Evolutionary conservation across 2,888 invertebrate genomes (phyloP).

Genomic region (Hypercompe scribonia): DNA sequence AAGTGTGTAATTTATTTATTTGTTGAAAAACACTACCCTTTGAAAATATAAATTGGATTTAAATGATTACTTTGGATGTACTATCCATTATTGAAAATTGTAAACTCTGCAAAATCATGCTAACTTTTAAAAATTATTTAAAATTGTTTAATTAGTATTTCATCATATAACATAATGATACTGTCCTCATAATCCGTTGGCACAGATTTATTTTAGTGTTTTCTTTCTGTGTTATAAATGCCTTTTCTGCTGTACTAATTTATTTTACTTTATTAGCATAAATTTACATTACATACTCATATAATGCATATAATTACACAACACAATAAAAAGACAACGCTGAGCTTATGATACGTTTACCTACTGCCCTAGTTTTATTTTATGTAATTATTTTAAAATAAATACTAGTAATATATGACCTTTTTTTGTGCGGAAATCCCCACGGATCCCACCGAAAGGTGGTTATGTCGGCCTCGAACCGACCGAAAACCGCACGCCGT

Average conservation of each 20-base stretch:
- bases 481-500: too few species aligned
- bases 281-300: background rate
- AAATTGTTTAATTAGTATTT: background rate
- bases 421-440: too few species aligned
- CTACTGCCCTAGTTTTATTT: background rate
- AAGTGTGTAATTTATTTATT: too few species aligned
- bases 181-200: background rate
- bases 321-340: background rate
- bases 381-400: background rate
- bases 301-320: background rate
- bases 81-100: background rate
- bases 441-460: too few species aligned
- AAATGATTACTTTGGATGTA: too few species aligned
- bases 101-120: background rate
- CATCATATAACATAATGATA: background rate
- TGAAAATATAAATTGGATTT: too few species aligned
- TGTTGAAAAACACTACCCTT: too few species aligned
- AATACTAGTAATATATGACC: too few species aligned
- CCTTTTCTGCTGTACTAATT: background rate
- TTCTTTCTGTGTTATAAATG: background rate
- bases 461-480: too few species aligned
- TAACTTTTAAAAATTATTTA: background rate
- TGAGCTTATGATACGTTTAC: background rate
- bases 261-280: background rate
- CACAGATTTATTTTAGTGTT: background rate